Conservation (phyloP, 2,888 invertebrate species). For the Zelleria hepariella region DNA sequence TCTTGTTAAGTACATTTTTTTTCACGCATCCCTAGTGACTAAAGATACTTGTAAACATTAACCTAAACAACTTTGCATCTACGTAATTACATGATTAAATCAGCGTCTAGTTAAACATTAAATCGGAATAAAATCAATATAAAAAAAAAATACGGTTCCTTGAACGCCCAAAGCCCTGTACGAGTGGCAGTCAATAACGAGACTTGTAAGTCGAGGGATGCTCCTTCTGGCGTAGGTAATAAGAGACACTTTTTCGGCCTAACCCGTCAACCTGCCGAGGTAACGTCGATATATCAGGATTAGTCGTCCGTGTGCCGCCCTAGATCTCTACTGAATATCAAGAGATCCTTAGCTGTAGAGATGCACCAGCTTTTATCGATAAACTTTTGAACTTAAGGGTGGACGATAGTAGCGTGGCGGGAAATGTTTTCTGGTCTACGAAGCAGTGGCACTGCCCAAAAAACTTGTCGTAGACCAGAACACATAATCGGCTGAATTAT, state of each 20-base stretch:
- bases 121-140: no score
- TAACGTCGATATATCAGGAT: constrained; percentile 68
- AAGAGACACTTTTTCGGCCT: constrained; percentile 51
- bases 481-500: no score
- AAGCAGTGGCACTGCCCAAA: no score
- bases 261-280: constrained; percentile 54
- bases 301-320: constrained; percentile 50
- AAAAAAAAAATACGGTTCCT: no score
- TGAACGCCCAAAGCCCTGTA: not conserved
- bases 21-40: no score
- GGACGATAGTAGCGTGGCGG: not conserved
- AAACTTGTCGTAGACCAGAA: no score
- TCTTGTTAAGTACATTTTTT: no score
- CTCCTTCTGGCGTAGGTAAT: constrained; percentile 32
- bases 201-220: not conserved
- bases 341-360: constrained; percentile 33
- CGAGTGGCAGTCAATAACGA: not conserved
- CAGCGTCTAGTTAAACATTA: no score
- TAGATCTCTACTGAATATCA: constrained; percentile 46
- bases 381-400: not conserved
- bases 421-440: no score
- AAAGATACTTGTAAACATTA: no score
- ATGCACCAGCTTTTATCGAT: constrained; percentile 11
- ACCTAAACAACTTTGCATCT: no score
- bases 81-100: no score